These are phyloP conservation scores for Pelecanoides urinatrix DNA, from an alignment of 2,113 vertebrate species.

Conservation along the genomic window DNA sequence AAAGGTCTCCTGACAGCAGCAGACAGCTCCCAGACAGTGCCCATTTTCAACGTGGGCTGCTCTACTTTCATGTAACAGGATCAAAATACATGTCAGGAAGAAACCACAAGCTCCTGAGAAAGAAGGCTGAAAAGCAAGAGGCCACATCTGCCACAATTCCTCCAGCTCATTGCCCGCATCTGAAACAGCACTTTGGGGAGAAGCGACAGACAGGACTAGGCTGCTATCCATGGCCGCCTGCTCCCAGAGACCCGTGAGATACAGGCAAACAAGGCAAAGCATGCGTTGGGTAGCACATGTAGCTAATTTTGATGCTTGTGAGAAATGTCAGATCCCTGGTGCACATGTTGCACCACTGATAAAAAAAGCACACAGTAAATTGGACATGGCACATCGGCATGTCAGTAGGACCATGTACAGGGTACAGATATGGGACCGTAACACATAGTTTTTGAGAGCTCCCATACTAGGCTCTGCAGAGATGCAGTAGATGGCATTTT, in stretches of 20 bases:
- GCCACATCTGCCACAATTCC: not conserved
- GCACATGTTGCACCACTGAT: not conserved
- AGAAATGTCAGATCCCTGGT: not conserved
- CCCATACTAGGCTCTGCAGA: not conserved
- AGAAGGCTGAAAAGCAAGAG: not conserved
- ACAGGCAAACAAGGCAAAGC: accelerated
- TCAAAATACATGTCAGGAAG: not conserved
- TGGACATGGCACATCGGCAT: not conserved
- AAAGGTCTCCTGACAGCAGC: not conserved
- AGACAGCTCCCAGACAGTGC: not conserved
- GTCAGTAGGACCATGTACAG: not conserved
- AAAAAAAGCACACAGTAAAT: not conserved
- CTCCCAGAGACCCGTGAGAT: not conserved
- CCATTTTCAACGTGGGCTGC: not conserved
- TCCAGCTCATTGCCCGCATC: not conserved
- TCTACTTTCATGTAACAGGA: not conserved
- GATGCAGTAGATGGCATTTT: not conserved
- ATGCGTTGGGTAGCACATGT: accelerated
- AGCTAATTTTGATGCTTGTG: not conserved
- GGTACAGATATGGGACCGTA: accelerated
- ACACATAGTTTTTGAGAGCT: not conserved
- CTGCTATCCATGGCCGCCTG: not conserved
- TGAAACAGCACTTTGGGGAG: not conserved
- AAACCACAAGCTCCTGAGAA: not conserved
- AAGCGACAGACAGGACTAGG: not conserved